A percentile compares a stretch with the other conserved stretches of the same genome.
Evolutionary conservation across 2,797 vertebrate species (phyloP).

Genomic region (Notoglanidium macrostoma): DNA sequence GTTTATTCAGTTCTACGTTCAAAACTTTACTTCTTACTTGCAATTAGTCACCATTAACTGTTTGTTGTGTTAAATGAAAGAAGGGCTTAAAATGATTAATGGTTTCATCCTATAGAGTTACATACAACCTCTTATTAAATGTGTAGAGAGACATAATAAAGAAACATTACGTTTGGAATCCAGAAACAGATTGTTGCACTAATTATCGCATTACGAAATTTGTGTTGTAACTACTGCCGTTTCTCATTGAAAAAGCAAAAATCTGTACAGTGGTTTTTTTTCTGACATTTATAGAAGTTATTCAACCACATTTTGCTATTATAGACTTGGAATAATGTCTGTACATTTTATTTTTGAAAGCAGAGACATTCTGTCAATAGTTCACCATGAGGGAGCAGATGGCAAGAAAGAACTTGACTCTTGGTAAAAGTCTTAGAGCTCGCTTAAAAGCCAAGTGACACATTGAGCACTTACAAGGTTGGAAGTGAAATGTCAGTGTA

Average conservation of each 20-base stretch:
- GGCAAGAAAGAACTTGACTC: slow-evolving; percentile 8
- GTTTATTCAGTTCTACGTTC: background rate
- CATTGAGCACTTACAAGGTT: slow-evolving; percentile 25
- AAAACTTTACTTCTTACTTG: background rate
- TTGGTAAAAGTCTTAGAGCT: slow-evolving; percentile 21
- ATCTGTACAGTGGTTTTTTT: background rate
- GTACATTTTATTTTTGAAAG: background rate
- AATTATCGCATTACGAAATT: background rate
- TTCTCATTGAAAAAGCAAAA: background rate
- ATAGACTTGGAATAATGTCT: background rate
- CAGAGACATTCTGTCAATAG: slow-evolving; percentile 15
- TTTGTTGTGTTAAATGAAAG: background rate
- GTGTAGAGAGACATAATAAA: background rate
- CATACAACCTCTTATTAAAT: background rate
- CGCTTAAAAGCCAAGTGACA: slow-evolving; percentile 31
- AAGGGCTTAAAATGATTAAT: background rate
- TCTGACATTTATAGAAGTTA: background rate
- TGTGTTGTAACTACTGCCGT: background rate
- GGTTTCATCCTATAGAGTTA: background rate
- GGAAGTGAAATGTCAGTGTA: slow-evolving; percentile 31
- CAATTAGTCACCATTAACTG: background rate
- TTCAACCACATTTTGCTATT: background rate
- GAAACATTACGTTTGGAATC: background rate
- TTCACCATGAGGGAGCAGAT: slow-evolving; percentile 18
- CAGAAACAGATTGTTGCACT: background rate